A percentile compares a stretch with the other conserved stretches of the same genome.
Evolutionary conservation across 2,888 invertebrate species (phyloP).

Genomic region (Acanthosepion pharaonis): DNA sequence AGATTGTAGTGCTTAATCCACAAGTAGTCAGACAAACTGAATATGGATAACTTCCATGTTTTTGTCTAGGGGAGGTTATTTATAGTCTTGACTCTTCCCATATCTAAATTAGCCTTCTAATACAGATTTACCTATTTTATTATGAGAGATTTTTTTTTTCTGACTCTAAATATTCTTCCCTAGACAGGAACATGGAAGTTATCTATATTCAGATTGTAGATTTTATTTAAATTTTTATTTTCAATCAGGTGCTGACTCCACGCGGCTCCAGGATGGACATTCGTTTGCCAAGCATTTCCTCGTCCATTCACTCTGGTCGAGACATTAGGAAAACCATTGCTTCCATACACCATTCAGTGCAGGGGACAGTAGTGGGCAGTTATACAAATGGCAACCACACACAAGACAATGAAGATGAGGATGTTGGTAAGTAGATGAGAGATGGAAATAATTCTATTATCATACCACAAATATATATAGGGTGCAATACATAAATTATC

Average conservation of each 20-base stretch:
- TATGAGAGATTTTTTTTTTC: neutral
- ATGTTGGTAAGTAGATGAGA: conserved; percentile 11
- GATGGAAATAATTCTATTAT: neutral
- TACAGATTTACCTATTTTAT: too few species aligned
- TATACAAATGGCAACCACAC: neutral
- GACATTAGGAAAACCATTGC: conserved; percentile 56
- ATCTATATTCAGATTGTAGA: too few species aligned
- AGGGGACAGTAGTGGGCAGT: neutral
- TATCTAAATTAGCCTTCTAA: too few species aligned
- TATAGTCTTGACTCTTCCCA: too few species aligned
- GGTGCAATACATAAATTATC: too few species aligned
- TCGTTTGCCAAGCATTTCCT: conserved; percentile 59
- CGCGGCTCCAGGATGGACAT: conserved; percentile 60
- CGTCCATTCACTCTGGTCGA: conserved; percentile 49
- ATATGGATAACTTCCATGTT: too few species aligned
- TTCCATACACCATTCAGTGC: conserved; percentile 37
- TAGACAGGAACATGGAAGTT: too few species aligned
- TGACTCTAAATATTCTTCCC: too few species aligned
- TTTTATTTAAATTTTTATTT: neutral
- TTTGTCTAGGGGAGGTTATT: too few species aligned
- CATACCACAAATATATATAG: too few species aligned
- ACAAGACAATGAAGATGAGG: conserved; percentile 41
- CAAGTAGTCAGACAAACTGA: too few species aligned
- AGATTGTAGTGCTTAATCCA: too few species aligned
- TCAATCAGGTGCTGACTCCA: conserved; percentile 53